A percentile compares a stretch with the other conserved stretches of the same genome.
These are phyloP conservation scores for Salvelinus alpinus DNA, from an alignment of 2,113 vertebrate species.

Conservation along the genomic window DNA sequence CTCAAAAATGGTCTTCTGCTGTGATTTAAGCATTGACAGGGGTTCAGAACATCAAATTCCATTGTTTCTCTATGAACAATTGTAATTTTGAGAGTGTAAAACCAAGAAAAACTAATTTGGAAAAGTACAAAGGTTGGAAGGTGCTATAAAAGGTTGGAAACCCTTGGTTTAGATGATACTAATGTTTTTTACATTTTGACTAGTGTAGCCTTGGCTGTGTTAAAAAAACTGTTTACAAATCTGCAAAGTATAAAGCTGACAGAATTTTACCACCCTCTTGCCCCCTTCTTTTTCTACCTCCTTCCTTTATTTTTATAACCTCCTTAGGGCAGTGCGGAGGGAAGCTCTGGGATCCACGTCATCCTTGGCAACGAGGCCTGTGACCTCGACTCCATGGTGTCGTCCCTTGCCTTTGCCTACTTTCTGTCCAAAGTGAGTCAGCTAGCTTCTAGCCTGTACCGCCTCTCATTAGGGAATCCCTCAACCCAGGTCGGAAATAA, in stretches of 20 bases:
- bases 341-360: conserved; percentile 69
- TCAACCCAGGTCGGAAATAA: not conserved
- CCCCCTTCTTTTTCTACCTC: not conserved
- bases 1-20: no score
- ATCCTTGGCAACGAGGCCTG: conserved; percentile 86
- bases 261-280: not conserved
- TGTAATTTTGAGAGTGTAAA: no score
- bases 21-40: no score
- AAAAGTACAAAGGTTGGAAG: no score
- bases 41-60: no score
- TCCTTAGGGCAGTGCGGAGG: conserved; percentile 33
- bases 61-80: no score
- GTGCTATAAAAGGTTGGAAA: no score
- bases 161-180: no score
- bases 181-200: no score
- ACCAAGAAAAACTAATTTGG: no score
- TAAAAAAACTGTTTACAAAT: not conserved
- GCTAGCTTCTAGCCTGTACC: not conserved
- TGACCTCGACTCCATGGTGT: conserved; percentile 85
- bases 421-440: conserved; percentile 79
- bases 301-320: conserved; percentile 1
- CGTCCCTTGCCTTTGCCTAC: conserved; percentile 78
- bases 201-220: not conserved
- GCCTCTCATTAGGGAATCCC: not conserved
- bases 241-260: no score